Evolutionary conservation across 1,140 invertebrate genomes (phyloP), one percentile per base, ranked within the genome.

Genomic region (Drosophila varians): DNA sequence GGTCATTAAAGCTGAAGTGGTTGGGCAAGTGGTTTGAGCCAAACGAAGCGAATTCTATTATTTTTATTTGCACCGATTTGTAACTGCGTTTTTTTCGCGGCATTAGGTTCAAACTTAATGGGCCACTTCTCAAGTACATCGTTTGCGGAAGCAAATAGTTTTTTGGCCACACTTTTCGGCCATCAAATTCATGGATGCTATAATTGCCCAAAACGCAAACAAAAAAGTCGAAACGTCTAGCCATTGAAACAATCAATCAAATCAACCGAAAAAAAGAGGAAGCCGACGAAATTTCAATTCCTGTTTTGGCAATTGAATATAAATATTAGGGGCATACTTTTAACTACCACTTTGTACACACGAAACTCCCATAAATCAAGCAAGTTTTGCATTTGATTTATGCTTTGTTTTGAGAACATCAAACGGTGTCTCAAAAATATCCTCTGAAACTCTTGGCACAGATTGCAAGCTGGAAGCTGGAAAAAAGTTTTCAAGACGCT

Each of bases 171-270:
- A 19, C 38, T 40, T 40, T 16, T 40, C 38, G 38, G 51, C 48
- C 68, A 72, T 72, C 28, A 56, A 54, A 64, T 26, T 51, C 51
- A 69, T 61, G 42, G 60, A 61, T 62, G 58, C 49, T 55, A 46
- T 68, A 68, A 69, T 69, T 68, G 62, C 62, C 61, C 31, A 43
- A 25, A 64, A 42, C 42, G 8, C 40, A 4, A 47, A 26, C 19
- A 26, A 45, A 45, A 23, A 34, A 31, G 7, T 1, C 6, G 7
- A 31, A 26, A 26, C 18, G 55, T 8, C 18, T 18, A 23, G 3
- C 28, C 54, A 36, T 56, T 62, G 58, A 66, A 68, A 66, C 64
- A 71, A 71, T 71, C 68, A 71, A 71, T 71, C 68, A 71, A 60
- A 19, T n/a, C n/a, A n/a, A n/a, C n/a, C n/a, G n/a, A 53, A 53